Conservation (phyloP, 1,140 invertebrate species). For the Caenorhabditis tropicalis region DNA sequence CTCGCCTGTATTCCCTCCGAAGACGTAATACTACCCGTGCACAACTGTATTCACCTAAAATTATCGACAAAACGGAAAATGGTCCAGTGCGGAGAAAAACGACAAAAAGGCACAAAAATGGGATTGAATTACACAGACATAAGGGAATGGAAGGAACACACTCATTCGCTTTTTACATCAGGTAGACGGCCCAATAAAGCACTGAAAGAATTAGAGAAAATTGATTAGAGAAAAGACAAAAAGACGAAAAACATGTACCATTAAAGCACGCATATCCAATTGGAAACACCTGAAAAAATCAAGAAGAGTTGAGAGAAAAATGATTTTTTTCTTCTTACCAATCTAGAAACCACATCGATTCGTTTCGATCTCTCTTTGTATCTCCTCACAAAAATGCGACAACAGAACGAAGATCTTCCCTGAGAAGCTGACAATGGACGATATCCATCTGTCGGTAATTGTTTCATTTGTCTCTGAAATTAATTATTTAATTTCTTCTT, state of each 20-base stretch:
- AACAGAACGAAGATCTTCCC: slow-evolving; percentile 19
- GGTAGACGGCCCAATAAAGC: slow-evolving; percentile 71
- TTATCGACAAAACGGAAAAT: slow-evolving; percentile 15
- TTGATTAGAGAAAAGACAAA: background rate
- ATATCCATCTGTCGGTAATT: slow-evolving; percentile 35
- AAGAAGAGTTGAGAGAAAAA: background rate
- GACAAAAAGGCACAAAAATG: slow-evolving; percentile 29
- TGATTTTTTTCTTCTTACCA: background rate
- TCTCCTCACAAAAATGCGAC: slow-evolving; percentile 56
- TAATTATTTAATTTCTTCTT: background rate
- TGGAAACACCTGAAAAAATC: slow-evolving; percentile 67
- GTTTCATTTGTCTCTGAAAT: slow-evolving; percentile 41
- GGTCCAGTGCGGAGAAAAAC: background rate
- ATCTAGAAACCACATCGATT: slow-evolving; percentile 67
- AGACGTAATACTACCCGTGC: slow-evolving; percentile 90
- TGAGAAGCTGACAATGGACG: background rate
- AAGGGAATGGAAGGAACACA: background rate
- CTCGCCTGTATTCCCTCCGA: slow-evolving; percentile 82
- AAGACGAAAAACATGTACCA: slow-evolving; percentile 57
- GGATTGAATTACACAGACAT: background rate
- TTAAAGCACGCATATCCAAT: slow-evolving; percentile 72
- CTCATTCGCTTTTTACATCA: slow-evolving; percentile 62
- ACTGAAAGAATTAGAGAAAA: slow-evolving; percentile 57
- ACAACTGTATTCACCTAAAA: slow-evolving; percentile 90
- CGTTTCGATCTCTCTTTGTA: slow-evolving; percentile 64